Base-by-base conservation (phyloP, 2,797 vertebrate species). In the Sebastes nivosus region DNA sequence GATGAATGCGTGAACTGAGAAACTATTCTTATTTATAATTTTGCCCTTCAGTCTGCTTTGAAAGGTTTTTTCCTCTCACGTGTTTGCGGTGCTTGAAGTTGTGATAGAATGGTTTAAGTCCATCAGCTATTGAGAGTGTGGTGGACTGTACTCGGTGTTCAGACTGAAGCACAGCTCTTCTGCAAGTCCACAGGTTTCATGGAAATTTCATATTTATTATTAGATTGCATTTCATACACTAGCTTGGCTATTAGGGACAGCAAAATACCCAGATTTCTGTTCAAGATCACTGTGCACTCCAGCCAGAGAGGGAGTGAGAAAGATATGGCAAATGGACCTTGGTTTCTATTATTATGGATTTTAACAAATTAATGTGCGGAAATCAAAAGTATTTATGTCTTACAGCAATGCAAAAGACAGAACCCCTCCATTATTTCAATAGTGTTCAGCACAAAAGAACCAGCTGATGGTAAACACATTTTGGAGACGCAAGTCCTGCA, bases 1-100 rank as follows among this genome's bases (percentile, higher is more conserved):
- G 74, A 69, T 71, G 57, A 79, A 86, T 80, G 54, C 80, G 75
- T 24, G 27, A 75, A 57, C 42, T 20, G 24, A 63, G 36, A 75
- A 38, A 57, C 24, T 22, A 36, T 54, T 22, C 34, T 75, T 81
- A n/a, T 66, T 79, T 66, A 18, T 70, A 3, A 25, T 36, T 7
- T 5, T 79, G 24, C 52, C 63, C 57, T 83, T 88, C 13, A 29
- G 6, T 66, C 22, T 32, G 32, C 59, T 80, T 79, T 81, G 42
- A 75, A 67, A 80, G 58, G 29, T 71, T 0, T 1, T 24, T 64
- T 22, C 77, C 34, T 72, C 34, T 72, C 24, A 69, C 2, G 2
- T 50, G 8, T 46, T 72, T 86, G 36, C 7, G 3, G 58, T 66
- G 59, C 50, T 60, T 75, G 12, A 72, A 59, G 11, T 24, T 16